These are phyloP conservation scores for Chondrilla cf. caribensis DNA, from an alignment of 37 sponge, comb jelly and placozoan genomes.

Conservation along the genomic window DNA sequence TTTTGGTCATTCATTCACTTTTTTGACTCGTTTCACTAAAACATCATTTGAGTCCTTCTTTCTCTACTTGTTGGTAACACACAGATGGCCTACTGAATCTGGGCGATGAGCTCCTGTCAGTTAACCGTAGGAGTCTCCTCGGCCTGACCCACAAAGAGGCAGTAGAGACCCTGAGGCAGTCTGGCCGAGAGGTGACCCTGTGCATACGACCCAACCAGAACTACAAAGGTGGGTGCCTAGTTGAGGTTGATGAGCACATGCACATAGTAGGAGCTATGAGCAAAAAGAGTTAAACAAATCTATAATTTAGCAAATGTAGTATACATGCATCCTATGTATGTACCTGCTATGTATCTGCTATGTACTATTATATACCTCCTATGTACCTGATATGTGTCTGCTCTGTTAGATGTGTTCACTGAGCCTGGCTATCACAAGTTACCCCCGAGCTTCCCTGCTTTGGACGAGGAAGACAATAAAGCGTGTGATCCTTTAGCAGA, in stretches of 20 bases:
- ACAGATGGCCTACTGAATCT: constrained; percentile 42
- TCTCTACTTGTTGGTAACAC: no score
- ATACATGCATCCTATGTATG: no score
- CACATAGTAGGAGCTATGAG: no score
- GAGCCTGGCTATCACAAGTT: neutral
- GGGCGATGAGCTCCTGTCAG: constrained; percentile 74
- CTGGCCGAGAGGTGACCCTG: constrained; percentile 41
- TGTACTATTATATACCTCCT: no score
- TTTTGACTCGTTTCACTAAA: no score
- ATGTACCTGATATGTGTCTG: no score
- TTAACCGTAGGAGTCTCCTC: constrained; percentile 46
- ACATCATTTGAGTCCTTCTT: no score
- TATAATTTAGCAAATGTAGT: no score
- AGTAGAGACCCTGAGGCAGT: constrained; percentile 21
- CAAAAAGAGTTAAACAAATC: no score
- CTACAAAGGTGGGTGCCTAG: constrained; percentile 25
- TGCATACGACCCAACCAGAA: constrained; percentile 36
- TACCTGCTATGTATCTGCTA: no score
- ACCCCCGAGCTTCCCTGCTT: neutral
- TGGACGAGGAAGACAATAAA: neutral
- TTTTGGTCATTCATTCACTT: no score
- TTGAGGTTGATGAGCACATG: no score
- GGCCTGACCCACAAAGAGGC: constrained; percentile 51
- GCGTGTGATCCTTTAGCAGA: neutral
- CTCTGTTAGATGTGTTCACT: constrained; percentile 13